Base-by-base conservation (phyloP, 2,888 invertebrate genomes). In the Cephus pygmeus region DNA sequence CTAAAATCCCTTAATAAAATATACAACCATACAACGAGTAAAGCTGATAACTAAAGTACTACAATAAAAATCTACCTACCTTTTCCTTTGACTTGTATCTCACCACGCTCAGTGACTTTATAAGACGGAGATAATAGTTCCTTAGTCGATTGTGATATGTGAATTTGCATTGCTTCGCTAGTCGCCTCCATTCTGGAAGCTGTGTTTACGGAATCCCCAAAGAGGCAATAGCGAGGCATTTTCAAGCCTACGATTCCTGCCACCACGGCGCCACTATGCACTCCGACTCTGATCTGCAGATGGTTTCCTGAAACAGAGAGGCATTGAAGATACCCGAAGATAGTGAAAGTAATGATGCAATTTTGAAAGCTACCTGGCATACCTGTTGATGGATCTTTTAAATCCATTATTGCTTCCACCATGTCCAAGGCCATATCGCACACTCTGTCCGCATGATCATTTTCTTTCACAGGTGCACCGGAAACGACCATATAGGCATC, bases 401-500 rank as follows among this genome's bases (percentile, higher is more conserved):
- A 93, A 88, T 97, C 96, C 0, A 95, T 96, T 88, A 98, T 98
- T 1, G 98, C 97, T 83, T 97, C 96, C 1, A 98, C 95, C 98
- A 99, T 99, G 88, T 98, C 98, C 36, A 98, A 92, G 0, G 98
- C 98, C 98, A 99, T 98, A 89, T 98, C 96, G 89, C 97, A 98
- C 11, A 98, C 97, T 87, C 96, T 95, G 90, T 97, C 96, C 0
- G 98, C 98, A 90, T 99, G 99, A 88, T 97, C 96, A 76, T 94
- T 93, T 88, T 97, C 97, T 86, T 96, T 96, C 85, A 97, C 96
- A 0, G 98, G 98, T 0, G 98, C 98, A 0, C 99, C 99, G 0
- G 98, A 97, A 0, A 98, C 99, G 0, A 98, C 98, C 98, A 99
- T 98, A 91, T 99, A 99, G 0, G 99, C 99, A 90, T 99, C 99